phyloP scores from a whole-genome alignment of 1,140 invertebrate species.

The Bombus cullumanus region DNA sequence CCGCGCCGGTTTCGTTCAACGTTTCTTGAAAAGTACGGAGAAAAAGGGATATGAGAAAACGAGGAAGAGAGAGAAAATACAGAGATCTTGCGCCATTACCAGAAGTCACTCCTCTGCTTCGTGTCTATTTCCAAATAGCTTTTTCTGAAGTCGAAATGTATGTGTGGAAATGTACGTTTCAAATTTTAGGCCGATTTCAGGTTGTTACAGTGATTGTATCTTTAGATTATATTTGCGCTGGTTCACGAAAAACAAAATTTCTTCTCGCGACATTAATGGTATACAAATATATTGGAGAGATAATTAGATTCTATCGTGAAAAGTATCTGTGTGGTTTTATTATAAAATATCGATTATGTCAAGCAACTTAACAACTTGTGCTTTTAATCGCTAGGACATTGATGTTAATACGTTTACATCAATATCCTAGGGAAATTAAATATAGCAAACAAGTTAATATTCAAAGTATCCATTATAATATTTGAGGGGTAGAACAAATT shows the following conservation, averaged over 20 bases:
- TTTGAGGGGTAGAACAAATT: no score
- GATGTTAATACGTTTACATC: no score
- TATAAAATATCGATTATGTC: background rate
- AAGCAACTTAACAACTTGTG: background rate
- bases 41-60: background rate
- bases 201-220: background rate
- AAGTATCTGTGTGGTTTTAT: background rate
- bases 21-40: background rate
- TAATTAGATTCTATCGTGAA: background rate
- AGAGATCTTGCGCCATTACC: conserved; percentile 23
- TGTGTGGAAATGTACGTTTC: background rate
- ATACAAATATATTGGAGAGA: background rate
- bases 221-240: background rate
- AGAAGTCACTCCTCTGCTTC: background rate
- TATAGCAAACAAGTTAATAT: background rate
- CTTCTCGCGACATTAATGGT: background rate
- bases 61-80: no score
- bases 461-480: no score
- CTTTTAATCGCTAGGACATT: no score
- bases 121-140: background rate
- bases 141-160: background rate
- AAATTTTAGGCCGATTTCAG: background rate
- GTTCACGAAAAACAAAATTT: background rate
- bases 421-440: background rate
- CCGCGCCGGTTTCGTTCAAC: background rate